Conservation (phyloP, 2,888 invertebrate species). For the Megaustenia siamemsis region DNA sequence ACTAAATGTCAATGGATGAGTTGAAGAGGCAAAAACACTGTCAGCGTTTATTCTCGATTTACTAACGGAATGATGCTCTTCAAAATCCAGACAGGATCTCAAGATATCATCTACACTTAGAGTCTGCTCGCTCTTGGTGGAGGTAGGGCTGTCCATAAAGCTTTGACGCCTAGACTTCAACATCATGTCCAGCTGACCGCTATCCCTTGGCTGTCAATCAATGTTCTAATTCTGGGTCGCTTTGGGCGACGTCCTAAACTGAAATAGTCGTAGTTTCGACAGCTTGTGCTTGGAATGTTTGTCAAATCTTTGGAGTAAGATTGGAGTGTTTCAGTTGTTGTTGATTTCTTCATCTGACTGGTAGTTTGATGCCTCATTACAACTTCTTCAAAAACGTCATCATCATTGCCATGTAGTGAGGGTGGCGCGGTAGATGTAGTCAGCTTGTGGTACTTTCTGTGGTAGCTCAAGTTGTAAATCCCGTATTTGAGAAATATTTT, state of each 20-base stretch:
- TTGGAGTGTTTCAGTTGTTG: constrained; percentile 19
- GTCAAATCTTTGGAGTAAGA: background rate
- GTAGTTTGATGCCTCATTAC: background rate
- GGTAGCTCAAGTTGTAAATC: too few species aligned
- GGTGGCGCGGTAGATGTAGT: background rate
- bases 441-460: background rate
- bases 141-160: background rate
- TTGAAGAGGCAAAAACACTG: background rate
- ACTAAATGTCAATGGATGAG: constrained; percentile 3
- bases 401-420: background rate
- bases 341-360: constrained; percentile 49
- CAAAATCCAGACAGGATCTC: constrained; percentile 35
- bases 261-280: constrained; percentile 38
- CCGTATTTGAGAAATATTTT: background rate
- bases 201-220: constrained; percentile 37
- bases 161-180: constrained; percentile 26
- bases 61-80: background rate
- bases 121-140: background rate
- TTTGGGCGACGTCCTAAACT: constrained; percentile 44
- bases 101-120: constrained; percentile 47
- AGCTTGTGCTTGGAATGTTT: background rate
- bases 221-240: background rate
- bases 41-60: constrained; percentile 18
- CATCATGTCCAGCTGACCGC: constrained; percentile 44
- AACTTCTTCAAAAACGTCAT: constrained; percentile 15